Evolutionary conservation across 2,888 invertebrate species (phyloP).

Genomic region (Brenthis hecate): DNA sequence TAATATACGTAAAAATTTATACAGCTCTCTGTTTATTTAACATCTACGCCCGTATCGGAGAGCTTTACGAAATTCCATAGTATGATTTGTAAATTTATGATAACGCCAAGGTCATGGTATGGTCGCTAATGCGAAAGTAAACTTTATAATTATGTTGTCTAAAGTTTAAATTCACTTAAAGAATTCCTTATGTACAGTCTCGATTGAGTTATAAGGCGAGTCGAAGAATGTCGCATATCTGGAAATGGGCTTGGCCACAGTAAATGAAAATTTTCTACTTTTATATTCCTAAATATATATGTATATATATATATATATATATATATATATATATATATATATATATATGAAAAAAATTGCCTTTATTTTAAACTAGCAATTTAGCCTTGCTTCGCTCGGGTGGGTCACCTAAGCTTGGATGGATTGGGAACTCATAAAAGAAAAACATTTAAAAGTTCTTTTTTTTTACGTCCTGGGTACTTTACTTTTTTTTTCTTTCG

Average conservation of each 20-base stretch:
- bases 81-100: slow-evolving; percentile 31
- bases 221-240: slow-evolving; percentile 2
- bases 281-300: too few species aligned
- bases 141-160: not conserved
- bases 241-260: slow-evolving; percentile 1
- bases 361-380: too few species aligned
- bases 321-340: too few species aligned
- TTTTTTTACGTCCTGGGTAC: too few species aligned
- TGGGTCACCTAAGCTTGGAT: too few species aligned
- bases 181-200: not conserved
- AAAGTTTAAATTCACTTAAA: not conserved
- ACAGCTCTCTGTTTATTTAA: slow-evolving; percentile 21
- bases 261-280: too few species aligned
- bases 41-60: slow-evolving; percentile 23
- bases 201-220: slow-evolving; percentile 4
- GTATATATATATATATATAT: too few species aligned
- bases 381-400: too few species aligned
- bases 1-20: slow-evolving; percentile 1
- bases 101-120: slow-evolving; percentile 28
- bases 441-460: too few species aligned
- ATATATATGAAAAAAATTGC: too few species aligned
- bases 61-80: slow-evolving; percentile 29
- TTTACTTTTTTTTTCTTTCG: too few species aligned
- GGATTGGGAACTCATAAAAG: too few species aligned
- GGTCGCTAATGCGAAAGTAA: not conserved